These are phyloP conservation scores for Arenaria interpres DNA, from an alignment of 2,113 vertebrate genomes.

Conservation along the genomic window DNA sequence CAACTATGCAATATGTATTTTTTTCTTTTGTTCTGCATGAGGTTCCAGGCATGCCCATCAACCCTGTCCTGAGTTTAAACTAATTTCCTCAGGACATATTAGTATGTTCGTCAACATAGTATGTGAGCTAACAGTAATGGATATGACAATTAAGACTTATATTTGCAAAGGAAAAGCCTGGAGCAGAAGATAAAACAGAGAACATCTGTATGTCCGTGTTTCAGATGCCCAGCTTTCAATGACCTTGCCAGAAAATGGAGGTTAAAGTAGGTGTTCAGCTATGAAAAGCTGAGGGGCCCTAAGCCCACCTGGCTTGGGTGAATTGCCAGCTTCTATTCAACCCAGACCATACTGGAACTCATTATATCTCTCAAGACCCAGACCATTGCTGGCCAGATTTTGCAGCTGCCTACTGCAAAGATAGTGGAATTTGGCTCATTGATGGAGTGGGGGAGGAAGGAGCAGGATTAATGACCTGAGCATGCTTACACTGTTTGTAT, in stretches of 20 bases:
- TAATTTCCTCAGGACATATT: background rate
- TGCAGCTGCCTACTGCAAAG: background rate
- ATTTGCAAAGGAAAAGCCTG: background rate
- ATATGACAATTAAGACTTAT: background rate
- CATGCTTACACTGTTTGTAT: slow-evolving; percentile 41
- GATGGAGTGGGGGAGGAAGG: background rate
- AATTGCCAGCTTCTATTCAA: background rate
- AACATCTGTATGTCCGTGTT: background rate
- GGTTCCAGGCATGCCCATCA: background rate
- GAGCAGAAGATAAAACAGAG: background rate
- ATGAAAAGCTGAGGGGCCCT: background rate
- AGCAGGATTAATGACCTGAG: background rate
- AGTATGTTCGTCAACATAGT: background rate
- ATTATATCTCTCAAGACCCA: background rate
- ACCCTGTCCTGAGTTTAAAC: background rate
- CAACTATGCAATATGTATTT: background rate
- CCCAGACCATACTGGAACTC: background rate
- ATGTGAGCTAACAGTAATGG: background rate
- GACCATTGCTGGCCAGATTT: background rate
- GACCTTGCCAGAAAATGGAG: background rate
- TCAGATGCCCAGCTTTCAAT: background rate
- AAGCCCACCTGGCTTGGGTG: background rate
- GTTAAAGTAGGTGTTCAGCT: background rate
- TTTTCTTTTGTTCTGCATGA: background rate
- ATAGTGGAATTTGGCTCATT: background rate